Percentiles rank a stretch among this genome's conserved stretches.
Conservation (phyloP, 2,797 vertebrate genomes). For the Acrocephalus scirpaceus region DNA sequence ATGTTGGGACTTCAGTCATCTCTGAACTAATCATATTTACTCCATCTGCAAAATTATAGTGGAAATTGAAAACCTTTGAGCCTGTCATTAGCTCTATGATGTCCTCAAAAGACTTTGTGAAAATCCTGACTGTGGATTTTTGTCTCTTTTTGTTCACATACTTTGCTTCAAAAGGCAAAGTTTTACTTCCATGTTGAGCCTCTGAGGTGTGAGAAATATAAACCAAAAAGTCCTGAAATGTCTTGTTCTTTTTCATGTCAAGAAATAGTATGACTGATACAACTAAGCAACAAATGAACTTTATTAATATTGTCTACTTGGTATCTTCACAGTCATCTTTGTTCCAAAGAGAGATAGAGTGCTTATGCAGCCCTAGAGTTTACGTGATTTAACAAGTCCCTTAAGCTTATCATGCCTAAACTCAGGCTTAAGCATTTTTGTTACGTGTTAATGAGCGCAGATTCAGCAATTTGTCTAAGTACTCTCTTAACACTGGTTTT, state of each 20-base stretch:
- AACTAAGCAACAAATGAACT: constrained; percentile 15
- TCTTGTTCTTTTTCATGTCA: background rate
- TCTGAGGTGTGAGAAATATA: background rate
- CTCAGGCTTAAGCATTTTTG: constrained; percentile 42
- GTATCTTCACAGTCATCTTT: constrained; percentile 16
- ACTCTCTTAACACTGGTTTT: constrained; percentile 23
- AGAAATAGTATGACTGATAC: background rate
- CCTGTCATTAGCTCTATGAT: background rate
- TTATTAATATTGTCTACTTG: background rate
- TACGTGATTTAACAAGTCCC: constrained; percentile 4
- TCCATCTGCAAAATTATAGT: background rate
- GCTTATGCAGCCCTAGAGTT: background rate
- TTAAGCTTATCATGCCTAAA: constrained; percentile 35
- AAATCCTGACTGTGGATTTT: background rate
- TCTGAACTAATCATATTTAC: constrained; percentile 13
- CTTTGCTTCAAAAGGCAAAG: background rate
- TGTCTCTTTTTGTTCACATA: background rate
- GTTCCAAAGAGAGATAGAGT: background rate
- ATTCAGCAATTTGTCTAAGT: constrained; percentile 53
- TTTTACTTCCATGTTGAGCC: background rate
- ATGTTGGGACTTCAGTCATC: background rate
- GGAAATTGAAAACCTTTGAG: background rate
- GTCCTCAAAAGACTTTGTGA: constrained; percentile 8
- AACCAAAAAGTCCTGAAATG: background rate
- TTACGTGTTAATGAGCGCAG: constrained; percentile 26